A percentile compares a stretch with the other conserved stretches of the same genome.
phyloP scores from a whole-genome alignment of 2,797 vertebrate species.

The Neosilurus hyrtlii region DNA sequence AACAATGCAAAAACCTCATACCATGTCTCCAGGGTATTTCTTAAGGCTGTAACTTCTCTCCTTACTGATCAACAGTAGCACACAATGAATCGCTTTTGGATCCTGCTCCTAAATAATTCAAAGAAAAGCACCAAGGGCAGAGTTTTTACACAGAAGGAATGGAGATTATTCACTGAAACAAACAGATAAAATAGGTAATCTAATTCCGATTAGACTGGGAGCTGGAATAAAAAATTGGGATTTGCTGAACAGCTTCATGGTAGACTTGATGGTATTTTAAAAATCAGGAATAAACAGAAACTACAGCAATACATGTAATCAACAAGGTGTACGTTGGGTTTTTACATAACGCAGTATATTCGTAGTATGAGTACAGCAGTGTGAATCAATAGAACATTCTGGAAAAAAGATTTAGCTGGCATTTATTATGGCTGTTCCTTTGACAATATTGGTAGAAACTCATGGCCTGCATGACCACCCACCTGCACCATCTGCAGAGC shows the following conservation, averaged over 20 bases:
- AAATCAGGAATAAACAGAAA: conserved; percentile 2
- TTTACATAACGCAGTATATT: background rate
- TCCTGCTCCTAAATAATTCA: conserved; percentile 61
- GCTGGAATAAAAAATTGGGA: background rate
- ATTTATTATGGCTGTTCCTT: background rate
- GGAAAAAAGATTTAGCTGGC: background rate
- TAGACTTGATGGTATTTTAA: background rate
- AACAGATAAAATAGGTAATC: background rate
- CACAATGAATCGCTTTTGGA: conserved; percentile 66
- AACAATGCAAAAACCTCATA: conserved; percentile 58
- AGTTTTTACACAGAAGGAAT: background rate
- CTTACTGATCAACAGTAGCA: conserved; percentile 83
- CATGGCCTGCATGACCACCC: conserved; percentile 17
- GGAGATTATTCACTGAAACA: background rate
- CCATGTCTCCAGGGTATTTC: conserved; percentile 76
- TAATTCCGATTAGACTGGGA: background rate
- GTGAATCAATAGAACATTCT: background rate
- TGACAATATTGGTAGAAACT: background rate
- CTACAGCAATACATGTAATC: background rate
- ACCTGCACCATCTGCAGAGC: conserved; percentile 83
- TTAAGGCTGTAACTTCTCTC: conserved; percentile 70
- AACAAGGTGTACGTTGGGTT: background rate
- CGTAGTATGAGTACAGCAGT: background rate
- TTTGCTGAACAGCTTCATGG: background rate
- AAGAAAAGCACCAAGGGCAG: background rate